phyloP scores from a whole-genome alignment of 2,797 vertebrate genomes.

The Rhyacichthys aspro region DNA sequence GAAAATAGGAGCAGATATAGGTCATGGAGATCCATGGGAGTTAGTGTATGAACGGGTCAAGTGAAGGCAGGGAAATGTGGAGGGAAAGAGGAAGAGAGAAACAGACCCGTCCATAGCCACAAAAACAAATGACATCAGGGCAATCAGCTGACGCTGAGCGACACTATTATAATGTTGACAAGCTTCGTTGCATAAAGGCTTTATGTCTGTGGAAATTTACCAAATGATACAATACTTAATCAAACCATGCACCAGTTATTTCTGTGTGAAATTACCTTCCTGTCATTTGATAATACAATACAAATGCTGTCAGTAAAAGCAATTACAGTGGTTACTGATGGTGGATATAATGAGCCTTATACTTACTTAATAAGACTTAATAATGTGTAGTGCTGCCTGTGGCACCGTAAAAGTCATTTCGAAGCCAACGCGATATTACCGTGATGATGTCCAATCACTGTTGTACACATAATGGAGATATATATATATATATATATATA shows the following conservation, averaged over 20 bases:
- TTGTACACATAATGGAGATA: too few species aligned
- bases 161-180: not conserved
- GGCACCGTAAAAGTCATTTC: too few species aligned
- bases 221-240: not conserved
- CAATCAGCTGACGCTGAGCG: constrained; percentile 64
- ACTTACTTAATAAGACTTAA: constrained; percentile 21
- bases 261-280: constrained; percentile 19
- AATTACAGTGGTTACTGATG: constrained; percentile 33
- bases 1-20: constrained; percentile 4
- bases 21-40: constrained; percentile 24
- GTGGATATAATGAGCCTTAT: constrained; percentile 25
- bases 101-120: constrained; percentile 54
- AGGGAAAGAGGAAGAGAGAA: constrained; percentile 2
- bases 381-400: constrained; percentile 35
- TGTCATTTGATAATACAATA: constrained; percentile 48
- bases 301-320: constrained; percentile 48
- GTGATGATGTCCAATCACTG: too few species aligned
- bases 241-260: not conserved
- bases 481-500: too few species aligned
- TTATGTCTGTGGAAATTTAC: not conserved
- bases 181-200: not conserved
- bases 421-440: too few species aligned
- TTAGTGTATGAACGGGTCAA: constrained; percentile 19
- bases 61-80: constrained; percentile 14
- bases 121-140: constrained; percentile 76